Evolutionary conservation across 2,797 vertebrate species (phyloP).

Genomic region (Etheostoma nigrum): DNA sequence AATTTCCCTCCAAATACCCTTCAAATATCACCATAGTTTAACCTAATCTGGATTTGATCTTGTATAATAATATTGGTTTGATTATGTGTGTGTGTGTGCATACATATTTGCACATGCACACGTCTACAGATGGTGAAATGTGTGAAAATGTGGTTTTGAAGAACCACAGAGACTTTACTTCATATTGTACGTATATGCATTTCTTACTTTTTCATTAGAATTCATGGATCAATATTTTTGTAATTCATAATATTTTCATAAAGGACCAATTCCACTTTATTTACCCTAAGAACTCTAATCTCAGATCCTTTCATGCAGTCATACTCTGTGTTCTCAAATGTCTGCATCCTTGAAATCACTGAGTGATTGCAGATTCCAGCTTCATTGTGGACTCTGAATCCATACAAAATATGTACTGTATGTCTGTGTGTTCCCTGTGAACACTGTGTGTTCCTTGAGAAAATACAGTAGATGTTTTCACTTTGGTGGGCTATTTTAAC

Average conservation of each 20-base stretch:
- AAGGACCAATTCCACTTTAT: conserved; percentile 37
- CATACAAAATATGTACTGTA: conserved; percentile 19
- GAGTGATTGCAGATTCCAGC: conserved; percentile 18
- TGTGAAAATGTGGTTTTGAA: conserved; percentile 20
- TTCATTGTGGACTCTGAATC: conserved; percentile 32
- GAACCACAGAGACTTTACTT: conserved; percentile 27
- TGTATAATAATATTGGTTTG: conserved; percentile 25
- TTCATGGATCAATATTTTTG: conserved; percentile 62
- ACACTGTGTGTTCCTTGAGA: background rate
- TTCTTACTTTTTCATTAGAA: conserved; percentile 62
- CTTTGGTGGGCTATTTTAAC: conserved; percentile 58
- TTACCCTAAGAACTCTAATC: conserved; percentile 10
- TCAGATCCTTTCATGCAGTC: background rate
- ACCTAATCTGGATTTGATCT: conserved; percentile 45
- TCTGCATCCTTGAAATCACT: conserved; percentile 16
- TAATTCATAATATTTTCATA: conserved; percentile 53
- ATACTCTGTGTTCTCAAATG: conserved; percentile 16
- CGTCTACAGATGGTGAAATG: background rate
- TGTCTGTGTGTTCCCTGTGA: conserved; percentile 22
- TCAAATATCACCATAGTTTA: conserved; percentile 17
- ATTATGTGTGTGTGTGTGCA: conserved; percentile 4
- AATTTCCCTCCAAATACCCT: conserved; percentile 10
- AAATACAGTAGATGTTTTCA: conserved; percentile 47
- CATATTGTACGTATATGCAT: conserved; percentile 36
- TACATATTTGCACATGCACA: background rate